phyloP scores from a whole-genome alignment of 2,113 vertebrate genomes.

The Microcebus tavaratra region DNA sequence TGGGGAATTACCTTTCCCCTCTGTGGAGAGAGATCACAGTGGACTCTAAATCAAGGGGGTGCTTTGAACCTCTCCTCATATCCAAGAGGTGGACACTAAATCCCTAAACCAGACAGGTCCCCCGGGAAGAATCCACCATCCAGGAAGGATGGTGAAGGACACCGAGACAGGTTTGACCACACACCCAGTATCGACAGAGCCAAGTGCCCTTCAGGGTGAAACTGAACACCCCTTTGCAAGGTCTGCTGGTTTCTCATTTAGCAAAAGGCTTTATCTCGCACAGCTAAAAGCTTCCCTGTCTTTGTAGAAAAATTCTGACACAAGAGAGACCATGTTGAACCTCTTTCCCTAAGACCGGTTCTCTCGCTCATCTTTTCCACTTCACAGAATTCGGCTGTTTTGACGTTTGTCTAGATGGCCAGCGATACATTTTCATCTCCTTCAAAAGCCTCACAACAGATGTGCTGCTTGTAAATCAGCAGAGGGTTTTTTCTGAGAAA shows the following conservation, averaged over 20 bases:
- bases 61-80: not conserved
- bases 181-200: not conserved
- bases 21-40: not conserved
- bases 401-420: slow-evolving; percentile 18
- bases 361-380: not conserved
- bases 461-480: not conserved
- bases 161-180: not conserved
- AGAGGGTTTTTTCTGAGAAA: not conserved
- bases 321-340: not conserved
- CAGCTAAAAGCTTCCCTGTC: not conserved
- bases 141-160: not conserved
- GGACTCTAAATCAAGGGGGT: not conserved
- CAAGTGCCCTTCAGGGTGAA: not conserved
- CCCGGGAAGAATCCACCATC: not conserved
- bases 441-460: not conserved
- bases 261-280: not conserved
- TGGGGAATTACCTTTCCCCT: not conserved
- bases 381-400: slow-evolving; percentile 43
- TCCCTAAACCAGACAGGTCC: not conserved
- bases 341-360: not conserved
- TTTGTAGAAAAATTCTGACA: slow-evolving; percentile 32
- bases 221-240: not conserved
- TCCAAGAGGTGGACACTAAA: not conserved
- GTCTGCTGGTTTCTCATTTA: slow-evolving; percentile 22
- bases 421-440: not conserved